These are phyloP conservation scores for Pomatorhinus ruficollis DNA, from an alignment of 2,113 vertebrate species.

Conservation along the genomic window DNA sequence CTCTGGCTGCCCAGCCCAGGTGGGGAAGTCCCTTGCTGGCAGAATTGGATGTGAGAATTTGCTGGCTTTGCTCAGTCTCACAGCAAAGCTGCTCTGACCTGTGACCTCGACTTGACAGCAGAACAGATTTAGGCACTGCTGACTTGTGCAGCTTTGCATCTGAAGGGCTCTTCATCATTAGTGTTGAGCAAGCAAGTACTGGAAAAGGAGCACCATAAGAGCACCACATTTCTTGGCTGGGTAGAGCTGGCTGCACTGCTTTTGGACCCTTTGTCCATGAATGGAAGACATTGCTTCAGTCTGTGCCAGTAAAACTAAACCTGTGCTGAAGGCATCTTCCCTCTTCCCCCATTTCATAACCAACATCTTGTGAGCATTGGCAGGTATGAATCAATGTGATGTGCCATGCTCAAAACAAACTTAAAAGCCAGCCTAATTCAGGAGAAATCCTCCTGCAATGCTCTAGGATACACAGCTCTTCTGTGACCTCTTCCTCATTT, in stretches of 20 bases:
- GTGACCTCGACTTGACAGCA: accelerated
- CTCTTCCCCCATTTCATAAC: not conserved
- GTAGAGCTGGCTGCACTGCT: not conserved
- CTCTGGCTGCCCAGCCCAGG: not conserved
- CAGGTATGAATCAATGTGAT: not conserved
- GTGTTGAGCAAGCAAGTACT: not conserved
- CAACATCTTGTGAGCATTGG: not conserved
- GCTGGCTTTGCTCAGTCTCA: not conserved
- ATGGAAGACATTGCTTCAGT: not conserved
- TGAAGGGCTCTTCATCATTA: not conserved
- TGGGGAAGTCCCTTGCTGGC: not conserved
- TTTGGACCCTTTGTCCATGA: not conserved
- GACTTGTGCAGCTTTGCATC: not conserved
- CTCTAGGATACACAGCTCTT: not conserved
- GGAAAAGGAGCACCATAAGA: not conserved
- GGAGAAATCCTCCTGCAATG: not conserved
- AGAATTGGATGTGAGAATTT: accelerated
- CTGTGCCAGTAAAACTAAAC: not conserved
- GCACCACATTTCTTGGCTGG: accelerated
- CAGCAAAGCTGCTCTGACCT: not conserved
- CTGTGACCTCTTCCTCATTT: not conserved
- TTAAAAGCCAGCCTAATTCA: not conserved
- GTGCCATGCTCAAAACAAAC: not conserved
- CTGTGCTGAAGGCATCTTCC: not conserved
- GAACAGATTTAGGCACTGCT: not conserved